Conservation (phyloP, 1,140 invertebrate genomes). For the Paralvinella palmiformis region DNA sequence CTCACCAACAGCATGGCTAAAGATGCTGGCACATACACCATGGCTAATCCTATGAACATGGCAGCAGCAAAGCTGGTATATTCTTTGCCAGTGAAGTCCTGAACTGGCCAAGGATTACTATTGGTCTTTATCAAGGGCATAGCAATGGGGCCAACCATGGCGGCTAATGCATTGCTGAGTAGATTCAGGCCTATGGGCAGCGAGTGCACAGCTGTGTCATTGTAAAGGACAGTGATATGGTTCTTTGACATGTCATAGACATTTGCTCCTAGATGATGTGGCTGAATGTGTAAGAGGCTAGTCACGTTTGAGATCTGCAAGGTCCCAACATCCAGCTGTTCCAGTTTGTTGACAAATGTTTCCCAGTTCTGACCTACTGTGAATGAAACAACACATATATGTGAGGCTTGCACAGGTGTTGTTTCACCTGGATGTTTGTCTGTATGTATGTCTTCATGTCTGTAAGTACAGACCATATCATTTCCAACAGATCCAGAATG, state of each 20-base stretch:
- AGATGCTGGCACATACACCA: slow-evolving; percentile 67
- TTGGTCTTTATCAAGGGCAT: slow-evolving; percentile 22
- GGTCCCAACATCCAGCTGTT: too few relatives aligned
- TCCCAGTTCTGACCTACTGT: too few relatives aligned
- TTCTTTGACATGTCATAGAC: slow-evolving; percentile 51
- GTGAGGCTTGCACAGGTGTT: too few relatives aligned
- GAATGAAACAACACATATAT: too few relatives aligned
- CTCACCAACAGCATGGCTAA: slow-evolving; percentile 75
- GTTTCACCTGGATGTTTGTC: too few relatives aligned
- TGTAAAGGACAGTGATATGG: slow-evolving; percentile 65
- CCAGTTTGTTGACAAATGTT: too few relatives aligned
- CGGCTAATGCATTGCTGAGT: slow-evolving; percentile 63
- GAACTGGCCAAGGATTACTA: slow-evolving; percentile 64
- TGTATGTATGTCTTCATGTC: too few relatives aligned
- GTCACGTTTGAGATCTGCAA: not conserved
- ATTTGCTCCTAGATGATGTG: slow-evolving; percentile 60
- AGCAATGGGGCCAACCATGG: slow-evolving; percentile 9
- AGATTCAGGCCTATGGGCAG: slow-evolving; percentile 70
- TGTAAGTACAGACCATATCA: too few relatives aligned
- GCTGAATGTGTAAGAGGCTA: slow-evolving; percentile 28
- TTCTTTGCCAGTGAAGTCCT: slow-evolving; percentile 61
- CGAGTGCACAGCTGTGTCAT: slow-evolving; percentile 72
- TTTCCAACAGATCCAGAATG: too few relatives aligned
- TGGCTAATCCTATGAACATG: slow-evolving; percentile 71
- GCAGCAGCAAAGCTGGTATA: slow-evolving; percentile 64